These are phyloP conservation scores for Penaeus japonicus DNA, from an alignment of 1,140 invertebrate genomes.

Conservation along the genomic window DNA sequence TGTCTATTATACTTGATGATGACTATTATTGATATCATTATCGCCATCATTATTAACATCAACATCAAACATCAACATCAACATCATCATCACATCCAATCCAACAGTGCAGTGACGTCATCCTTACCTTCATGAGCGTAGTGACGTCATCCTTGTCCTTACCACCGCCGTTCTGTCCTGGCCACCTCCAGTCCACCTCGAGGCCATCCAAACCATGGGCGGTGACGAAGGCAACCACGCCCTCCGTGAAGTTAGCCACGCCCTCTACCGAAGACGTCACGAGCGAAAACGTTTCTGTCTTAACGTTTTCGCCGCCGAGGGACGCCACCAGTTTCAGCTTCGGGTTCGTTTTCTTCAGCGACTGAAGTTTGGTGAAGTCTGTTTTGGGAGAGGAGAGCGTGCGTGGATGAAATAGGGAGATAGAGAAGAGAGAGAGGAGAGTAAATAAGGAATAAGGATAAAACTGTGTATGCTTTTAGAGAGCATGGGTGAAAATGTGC, in stretches of 20 bases:
- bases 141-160: constrained; percentile 58
- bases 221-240: constrained; percentile 34
- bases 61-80: not conserved
- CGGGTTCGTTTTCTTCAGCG: constrained; percentile 53
- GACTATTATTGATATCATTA: not conserved
- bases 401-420: not conserved
- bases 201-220: constrained; percentile 53
- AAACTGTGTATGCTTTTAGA: too few relatives aligned
- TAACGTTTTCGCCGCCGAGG: constrained; percentile 43
- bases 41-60: not conserved
- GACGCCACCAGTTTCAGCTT: constrained; percentile 42
- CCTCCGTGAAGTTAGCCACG: constrained; percentile 49
- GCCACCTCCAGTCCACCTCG: constrained; percentile 60
- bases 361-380: constrained; percentile 17
- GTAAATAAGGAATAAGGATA: too few relatives aligned
- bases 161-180: constrained; percentile 28
- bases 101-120: not conserved
- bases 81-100: not conserved
- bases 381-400: not conserved
- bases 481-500: too few relatives aligned
- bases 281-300: constrained; percentile 42
- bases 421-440: not conserved
- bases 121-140: constrained; percentile 57
- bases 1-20: not conserved
- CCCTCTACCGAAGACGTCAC: constrained; percentile 46